phyloP scores from a whole-genome alignment of 2,113 vertebrate genomes.

The Scatophagus argus region DNA sequence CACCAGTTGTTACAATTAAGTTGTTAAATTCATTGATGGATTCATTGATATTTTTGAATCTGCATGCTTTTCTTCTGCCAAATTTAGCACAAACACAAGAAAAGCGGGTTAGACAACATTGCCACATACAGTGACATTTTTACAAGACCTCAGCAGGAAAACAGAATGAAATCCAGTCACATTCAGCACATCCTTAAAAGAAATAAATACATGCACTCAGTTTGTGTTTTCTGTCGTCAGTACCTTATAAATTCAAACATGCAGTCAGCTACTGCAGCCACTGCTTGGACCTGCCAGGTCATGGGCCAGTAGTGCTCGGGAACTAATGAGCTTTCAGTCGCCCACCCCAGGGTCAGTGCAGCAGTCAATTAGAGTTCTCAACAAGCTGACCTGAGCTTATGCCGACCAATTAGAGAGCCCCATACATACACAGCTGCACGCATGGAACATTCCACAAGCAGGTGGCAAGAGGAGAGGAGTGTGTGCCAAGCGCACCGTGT shows the following conservation, averaged over 20 bases:
- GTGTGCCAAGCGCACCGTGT: not conserved
- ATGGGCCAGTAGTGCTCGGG: slow-evolving; percentile 32
- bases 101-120: not conserved
- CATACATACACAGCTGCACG: slow-evolving; percentile 67
- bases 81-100: not conserved
- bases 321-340: slow-evolving; percentile 65
- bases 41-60: not conserved
- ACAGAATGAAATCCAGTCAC: not conserved
- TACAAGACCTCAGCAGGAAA: not conserved
- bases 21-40: not conserved
- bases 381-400: slow-evolving; percentile 54
- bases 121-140: not conserved
- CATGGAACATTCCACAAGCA: slow-evolving; percentile 65
- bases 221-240: slow-evolving; percentile 22
- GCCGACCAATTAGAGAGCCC: slow-evolving; percentile 56
- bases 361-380: slow-evolving; percentile 63
- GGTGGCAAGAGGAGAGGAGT: slow-evolving; percentile 52
- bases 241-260: slow-evolving; percentile 11
- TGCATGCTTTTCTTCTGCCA: slow-evolving; percentile 8
- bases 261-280: not conserved
- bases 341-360: slow-evolving; percentile 36
- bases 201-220: not conserved
- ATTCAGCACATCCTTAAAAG: not conserved
- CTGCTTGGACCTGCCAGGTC: slow-evolving; percentile 37
- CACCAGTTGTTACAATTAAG: not conserved